Evolutionary conservation across 1,140 invertebrate species (phyloP).

Genomic region (Platorchestia sp.): DNA sequence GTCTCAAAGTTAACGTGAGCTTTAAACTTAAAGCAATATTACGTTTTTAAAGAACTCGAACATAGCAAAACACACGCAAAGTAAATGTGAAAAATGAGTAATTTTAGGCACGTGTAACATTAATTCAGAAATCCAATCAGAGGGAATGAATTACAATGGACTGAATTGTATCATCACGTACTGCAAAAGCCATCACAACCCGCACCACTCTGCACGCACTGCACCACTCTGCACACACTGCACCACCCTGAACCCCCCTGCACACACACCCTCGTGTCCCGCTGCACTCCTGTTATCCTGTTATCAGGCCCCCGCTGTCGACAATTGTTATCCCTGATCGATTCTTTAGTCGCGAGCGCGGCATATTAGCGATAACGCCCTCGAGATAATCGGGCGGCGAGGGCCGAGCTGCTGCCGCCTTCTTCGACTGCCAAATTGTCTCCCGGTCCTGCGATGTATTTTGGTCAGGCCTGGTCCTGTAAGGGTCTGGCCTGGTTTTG

Average conservation of each 20-base stretch:
- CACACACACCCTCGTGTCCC: not conserved
- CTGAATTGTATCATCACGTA: too few relatives aligned
- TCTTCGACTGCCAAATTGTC: not conserved
- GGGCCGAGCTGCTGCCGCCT: not conserved
- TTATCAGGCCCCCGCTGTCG: conserved; percentile 16
- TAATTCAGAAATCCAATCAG: too few relatives aligned
- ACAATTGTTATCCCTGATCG: conserved; percentile 42
- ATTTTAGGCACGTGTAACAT: too few relatives aligned
- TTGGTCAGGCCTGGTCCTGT: too few relatives aligned
- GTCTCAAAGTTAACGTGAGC: too few relatives aligned
- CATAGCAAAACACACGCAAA: too few relatives aligned
- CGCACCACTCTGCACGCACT: not conserved
- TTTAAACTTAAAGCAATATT: too few relatives aligned
- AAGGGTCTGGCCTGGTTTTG: too few relatives aligned
- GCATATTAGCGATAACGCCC: conserved; percentile 45
- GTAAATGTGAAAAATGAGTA: too few relatives aligned
- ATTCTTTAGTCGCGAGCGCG: conserved; percentile 4
- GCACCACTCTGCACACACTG: not conserved
- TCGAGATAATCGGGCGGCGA: conserved; percentile 11
- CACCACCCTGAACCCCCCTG: not conserved
- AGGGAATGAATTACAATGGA: too few relatives aligned
- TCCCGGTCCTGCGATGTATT: not conserved
- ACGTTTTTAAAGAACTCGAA: too few relatives aligned
- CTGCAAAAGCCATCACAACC: too few relatives aligned
- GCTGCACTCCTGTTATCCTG: conserved; percentile 20